Percentiles rank a stretch among this genome's conserved stretches.
Conservation (phyloP, 2,113 vertebrate genomes). For the Excalfactoria chinensis region DNA sequence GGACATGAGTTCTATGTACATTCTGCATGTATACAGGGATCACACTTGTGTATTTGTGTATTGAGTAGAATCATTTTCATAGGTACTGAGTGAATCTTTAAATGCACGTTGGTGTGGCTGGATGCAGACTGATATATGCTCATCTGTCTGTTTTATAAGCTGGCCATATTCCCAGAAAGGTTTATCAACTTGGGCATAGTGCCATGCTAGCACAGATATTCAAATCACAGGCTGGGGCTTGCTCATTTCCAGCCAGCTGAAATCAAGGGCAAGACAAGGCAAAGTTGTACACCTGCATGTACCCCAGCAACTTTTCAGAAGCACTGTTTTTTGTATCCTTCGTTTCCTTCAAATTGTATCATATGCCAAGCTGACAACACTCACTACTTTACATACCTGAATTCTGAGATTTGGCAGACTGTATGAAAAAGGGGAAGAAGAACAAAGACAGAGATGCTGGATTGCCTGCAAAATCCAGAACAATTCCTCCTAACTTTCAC, state of each 20-base stretch:
- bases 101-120: not conserved
- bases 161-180: not conserved
- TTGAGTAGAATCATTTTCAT: not conserved
- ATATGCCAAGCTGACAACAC: not conserved
- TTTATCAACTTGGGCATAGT: not conserved
- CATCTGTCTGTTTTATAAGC: constrained; percentile 6
- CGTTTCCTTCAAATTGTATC: not conserved
- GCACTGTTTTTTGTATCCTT: not conserved
- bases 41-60: not conserved
- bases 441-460: not conserved
- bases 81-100: not conserved
- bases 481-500: not conserved
- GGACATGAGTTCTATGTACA: not conserved
- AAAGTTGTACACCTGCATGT: not conserved
- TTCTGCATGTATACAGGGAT: not conserved
- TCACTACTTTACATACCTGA: not conserved
- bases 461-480: not conserved
- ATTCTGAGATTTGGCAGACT: not conserved
- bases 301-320: not conserved
- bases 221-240: not conserved
- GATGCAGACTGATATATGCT: not conserved
- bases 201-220: not conserved
- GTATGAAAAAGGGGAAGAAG: not conserved
- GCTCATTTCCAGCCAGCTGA: not conserved
- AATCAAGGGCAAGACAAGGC: not conserved